Conservation (phyloP, 2,113 vertebrate genomes). For the Rhinogobius similis region DNA sequence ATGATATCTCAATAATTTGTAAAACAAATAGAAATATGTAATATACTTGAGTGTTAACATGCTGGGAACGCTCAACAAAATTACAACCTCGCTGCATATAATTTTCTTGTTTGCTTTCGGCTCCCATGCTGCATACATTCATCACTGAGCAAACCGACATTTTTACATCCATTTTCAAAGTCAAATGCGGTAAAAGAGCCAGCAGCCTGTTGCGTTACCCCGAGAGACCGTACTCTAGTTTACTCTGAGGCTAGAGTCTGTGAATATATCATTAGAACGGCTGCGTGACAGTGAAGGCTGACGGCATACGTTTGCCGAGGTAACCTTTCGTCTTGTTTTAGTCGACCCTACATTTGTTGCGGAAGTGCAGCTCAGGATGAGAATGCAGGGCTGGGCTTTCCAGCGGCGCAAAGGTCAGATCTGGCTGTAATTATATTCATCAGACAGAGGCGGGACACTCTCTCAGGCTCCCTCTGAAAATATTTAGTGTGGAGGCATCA, state of each 20-base stretch:
- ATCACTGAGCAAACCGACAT: conserved; percentile 26
- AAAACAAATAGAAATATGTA: neutral
- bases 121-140: conserved; percentile 31
- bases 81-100: neutral
- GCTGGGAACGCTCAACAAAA: neutral
- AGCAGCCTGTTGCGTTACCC: conserved; percentile 52
- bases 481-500: conserved; percentile 56
- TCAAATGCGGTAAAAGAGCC: conserved; percentile 61
- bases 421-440: conserved; percentile 81
- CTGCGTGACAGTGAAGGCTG: conserved; percentile 66
- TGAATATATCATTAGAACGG: conserved; percentile 76
- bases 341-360: conserved; percentile 76
- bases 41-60: neutral
- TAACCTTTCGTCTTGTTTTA: conserved; percentile 77
- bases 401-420: conserved; percentile 75
- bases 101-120: conserved; percentile 3
- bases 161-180: conserved; percentile 57
- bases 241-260: conserved; percentile 47
- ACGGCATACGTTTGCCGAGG: conserved; percentile 67
- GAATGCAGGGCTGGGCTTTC: conserved; percentile 66
- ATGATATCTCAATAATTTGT: neutral
- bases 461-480: conserved; percentile 60
- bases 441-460: conserved; percentile 64
- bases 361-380: conserved; percentile 70
- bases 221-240: conserved; percentile 57